Conservation (phyloP, 30 jellyfish, hydroid and myxozoan species). For the Cassiopea xamachana region DNA sequence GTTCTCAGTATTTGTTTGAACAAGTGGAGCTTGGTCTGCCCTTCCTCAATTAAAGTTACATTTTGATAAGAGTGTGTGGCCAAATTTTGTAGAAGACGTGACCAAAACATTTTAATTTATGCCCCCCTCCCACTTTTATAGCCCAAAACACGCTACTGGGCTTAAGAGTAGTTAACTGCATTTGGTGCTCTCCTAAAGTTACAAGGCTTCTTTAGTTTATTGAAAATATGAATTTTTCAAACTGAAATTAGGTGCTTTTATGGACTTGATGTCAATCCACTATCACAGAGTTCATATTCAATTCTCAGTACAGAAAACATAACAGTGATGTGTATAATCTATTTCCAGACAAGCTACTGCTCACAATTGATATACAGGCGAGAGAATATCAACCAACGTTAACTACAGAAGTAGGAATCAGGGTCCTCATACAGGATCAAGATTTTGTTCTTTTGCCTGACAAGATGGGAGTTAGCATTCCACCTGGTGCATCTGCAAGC, state of each 20-base stretch:
- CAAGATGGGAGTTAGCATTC: conserved; percentile 48
- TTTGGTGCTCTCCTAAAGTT: neutral
- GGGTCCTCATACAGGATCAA: conserved; percentile 35
- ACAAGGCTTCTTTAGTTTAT: neutral
- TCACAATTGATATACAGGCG: conserved; percentile 24
- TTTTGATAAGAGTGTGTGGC: too few species aligned
- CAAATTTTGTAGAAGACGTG: too few species aligned
- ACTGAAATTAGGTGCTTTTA: neutral
- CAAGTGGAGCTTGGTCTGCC: too few species aligned
- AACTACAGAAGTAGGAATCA: conserved; percentile 48
- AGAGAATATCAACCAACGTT: conserved; percentile 3
- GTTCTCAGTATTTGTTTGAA: too few species aligned
- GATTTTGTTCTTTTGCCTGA: conserved; percentile 11
- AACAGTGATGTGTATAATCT: neutral
- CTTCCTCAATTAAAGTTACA: too few species aligned
- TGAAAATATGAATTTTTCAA: too few species aligned
- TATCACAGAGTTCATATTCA: neutral
- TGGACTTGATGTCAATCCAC: neutral
- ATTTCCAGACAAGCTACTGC: neutral
- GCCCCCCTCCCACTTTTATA: too few species aligned
- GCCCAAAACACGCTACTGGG: neutral
- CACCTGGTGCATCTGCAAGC: conserved; percentile 65
- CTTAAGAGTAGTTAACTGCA: neutral
- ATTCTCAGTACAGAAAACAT: neutral
- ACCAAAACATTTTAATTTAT: too few species aligned